Conservation (phyloP, 1,140 invertebrate genomes). For the Littorina saxatilis region DNA sequence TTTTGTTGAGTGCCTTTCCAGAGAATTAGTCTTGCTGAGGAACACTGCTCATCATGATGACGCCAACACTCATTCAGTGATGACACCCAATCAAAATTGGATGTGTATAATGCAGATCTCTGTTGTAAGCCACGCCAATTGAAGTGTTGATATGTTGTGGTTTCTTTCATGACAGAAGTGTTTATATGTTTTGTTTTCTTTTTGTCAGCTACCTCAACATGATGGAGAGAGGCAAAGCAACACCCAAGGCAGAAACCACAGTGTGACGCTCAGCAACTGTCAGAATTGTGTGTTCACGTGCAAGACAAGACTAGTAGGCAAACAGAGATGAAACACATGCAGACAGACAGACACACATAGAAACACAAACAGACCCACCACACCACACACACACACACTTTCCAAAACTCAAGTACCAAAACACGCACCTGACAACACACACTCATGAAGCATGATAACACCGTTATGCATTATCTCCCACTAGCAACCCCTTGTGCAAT, state of each 20-base stretch:
- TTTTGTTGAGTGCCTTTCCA: no score
- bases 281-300: not conserved
- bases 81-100: no score
- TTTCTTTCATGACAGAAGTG: no score
- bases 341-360: not conserved
- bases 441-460: not conserved
- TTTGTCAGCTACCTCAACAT: slow-evolving; percentile 45
- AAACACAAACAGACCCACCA: not conserved
- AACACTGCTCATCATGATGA: no score
- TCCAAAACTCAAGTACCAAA: not conserved
- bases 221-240: slow-evolving; percentile 42
- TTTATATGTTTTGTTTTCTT: no score
- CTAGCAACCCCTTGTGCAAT: no score
- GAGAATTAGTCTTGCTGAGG: no score
- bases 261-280: slow-evolving; percentile 1
- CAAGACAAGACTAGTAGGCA: not conserved
- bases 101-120: no score
- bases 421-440: not conserved
- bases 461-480: not conserved
- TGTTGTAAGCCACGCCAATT: no score
- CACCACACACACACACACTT: slow-evolving; percentile 3
- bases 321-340: not conserved
- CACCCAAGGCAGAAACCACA: slow-evolving; percentile 41
- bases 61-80: no score
- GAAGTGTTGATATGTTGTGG: no score